Evolutionary conservation across 2,113 vertebrate species (phyloP).

Genomic region (Trogon surrucura): DNA sequence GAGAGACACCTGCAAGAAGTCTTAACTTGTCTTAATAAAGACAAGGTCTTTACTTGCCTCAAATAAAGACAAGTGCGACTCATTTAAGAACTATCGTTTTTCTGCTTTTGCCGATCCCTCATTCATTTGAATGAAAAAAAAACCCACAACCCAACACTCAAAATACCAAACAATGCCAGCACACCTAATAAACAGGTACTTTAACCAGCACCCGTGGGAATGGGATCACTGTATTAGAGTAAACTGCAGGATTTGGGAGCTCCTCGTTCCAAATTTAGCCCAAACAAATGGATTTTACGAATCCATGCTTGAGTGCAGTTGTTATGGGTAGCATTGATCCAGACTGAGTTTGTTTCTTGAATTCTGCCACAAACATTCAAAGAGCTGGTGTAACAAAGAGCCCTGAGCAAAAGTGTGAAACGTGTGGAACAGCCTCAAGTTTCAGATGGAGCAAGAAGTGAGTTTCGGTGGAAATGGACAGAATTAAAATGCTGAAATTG

Average conservation of each 20-base stretch:
- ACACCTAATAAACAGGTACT: background rate
- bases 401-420: background rate
- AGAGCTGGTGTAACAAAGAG: background rate
- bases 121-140: background rate
- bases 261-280: background rate
- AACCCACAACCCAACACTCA: background rate
- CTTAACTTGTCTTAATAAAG: background rate
- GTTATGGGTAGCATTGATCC: background rate
- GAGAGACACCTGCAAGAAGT: background rate
- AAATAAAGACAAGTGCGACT: background rate
- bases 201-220: background rate
- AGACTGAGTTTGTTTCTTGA: background rate
- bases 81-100: background rate
- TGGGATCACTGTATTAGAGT: background rate
- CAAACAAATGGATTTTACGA: background rate
- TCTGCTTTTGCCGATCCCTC: background rate
- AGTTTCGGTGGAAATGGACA: constrained; percentile 8
- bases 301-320: background rate
- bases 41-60: background rate
- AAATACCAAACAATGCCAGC: rapidly evolving
- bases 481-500: background rate
- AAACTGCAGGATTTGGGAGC: background rate
- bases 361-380: background rate
- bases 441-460: background rate
- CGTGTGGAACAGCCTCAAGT: background rate